Evolutionary conservation across 2,113 vertebrate species (phyloP).

Genomic region (Atrichornis clamosus): DNA sequence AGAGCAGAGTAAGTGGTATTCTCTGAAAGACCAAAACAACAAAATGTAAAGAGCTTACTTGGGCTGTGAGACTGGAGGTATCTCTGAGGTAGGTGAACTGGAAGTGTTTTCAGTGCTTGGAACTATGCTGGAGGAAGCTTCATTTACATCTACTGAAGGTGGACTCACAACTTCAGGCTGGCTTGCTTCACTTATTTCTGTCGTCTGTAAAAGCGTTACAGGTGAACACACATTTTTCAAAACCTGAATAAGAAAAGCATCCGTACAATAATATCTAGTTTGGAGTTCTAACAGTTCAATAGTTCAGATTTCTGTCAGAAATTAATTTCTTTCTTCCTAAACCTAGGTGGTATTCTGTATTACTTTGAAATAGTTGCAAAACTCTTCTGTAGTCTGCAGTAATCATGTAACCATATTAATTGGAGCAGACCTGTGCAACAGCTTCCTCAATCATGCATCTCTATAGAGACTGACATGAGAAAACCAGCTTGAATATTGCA

Average conservation of each 20-base stretch:
- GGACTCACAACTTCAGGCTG: slow-evolving; percentile 59
- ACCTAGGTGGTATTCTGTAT: background rate
- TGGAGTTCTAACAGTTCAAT: background rate
- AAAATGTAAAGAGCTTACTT: slow-evolving; percentile 73
- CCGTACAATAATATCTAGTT: background rate
- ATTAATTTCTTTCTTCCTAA: background rate
- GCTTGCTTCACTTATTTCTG: slow-evolving; percentile 48
- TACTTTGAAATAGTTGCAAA: background rate
- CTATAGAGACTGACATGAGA: background rate
- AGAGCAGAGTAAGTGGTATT: background rate
- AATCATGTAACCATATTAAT: background rate
- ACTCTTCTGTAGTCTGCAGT: background rate
- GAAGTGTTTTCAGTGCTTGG: slow-evolving; percentile 75
- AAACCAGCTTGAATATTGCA: background rate
- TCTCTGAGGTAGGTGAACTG: slow-evolving; percentile 90
- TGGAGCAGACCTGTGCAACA: background rate
- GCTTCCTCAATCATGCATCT: background rate
- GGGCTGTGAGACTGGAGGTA: slow-evolving; percentile 69
- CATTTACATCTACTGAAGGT: slow-evolving; percentile 51
- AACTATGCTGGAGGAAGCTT: slow-evolving; percentile 61
- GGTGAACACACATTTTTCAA: background rate
- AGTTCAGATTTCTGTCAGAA: background rate
- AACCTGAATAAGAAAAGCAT: background rate
- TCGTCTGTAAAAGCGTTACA: slow-evolving; percentile 57
- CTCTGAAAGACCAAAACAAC: background rate